phyloP scores from a whole-genome alignment of 2,888 invertebrate species.

The Hyalella azteca region DNA sequence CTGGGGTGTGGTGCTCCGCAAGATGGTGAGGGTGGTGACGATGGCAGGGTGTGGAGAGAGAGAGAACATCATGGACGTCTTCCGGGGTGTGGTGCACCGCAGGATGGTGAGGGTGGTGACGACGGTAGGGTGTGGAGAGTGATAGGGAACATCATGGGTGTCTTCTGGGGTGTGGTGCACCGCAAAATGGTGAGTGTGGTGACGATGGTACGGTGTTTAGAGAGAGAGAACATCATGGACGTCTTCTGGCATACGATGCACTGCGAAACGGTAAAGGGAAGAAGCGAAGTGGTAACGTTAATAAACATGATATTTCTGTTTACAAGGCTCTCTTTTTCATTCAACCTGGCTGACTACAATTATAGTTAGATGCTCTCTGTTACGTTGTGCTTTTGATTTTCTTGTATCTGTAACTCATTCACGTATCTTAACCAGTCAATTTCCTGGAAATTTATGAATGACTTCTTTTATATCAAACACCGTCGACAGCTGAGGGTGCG shows the following conservation, averaged over 20 bases:
- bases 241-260: not conserved
- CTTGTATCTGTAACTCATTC: too few relatives aligned
- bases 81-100: constrained; percentile 18
- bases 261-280: not conserved
- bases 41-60: too few relatives aligned
- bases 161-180: constrained; percentile 29
- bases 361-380: too few relatives aligned
- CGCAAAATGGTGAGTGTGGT: not conserved
- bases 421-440: too few relatives aligned
- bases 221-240: not conserved
- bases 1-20: constrained; percentile 18
- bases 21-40: not conserved
- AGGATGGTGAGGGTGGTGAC: not conserved
- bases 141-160: not conserved
- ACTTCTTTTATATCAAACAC: too few relatives aligned
- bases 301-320: not conserved
- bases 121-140: not conserved
- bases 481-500: too few relatives aligned
- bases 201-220: not conserved
- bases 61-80: constrained; percentile 11
- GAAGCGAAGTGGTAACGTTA: not conserved
- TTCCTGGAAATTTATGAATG: too few relatives aligned
- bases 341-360: too few relatives aligned
- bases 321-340: not conserved
- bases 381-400: too few relatives aligned